Evolutionary conservation across 2,888 invertebrate genomes (phyloP), one percentile per base, ranked within the genome.

Genomic region (Cephus spinipes): DNA sequence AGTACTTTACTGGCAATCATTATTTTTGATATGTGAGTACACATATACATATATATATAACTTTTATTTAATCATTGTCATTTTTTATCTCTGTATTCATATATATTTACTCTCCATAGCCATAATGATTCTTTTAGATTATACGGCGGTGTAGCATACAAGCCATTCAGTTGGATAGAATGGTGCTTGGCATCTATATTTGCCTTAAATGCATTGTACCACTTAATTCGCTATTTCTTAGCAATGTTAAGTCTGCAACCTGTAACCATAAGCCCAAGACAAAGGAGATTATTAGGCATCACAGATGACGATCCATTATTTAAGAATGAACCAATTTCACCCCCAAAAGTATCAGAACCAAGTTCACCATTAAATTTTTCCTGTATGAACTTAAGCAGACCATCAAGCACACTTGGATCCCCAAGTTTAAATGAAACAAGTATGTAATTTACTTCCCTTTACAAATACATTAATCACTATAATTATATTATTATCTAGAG

Each of bases 1-100:
- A 91, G 92, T n/a, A 86, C 91, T 12, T 84, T 95, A 36, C 90
- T 95, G 40, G 85, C 93, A 23, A 85, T 94, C 76, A 91, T 95
- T 69, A 87, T 93, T 12, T 94, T 94, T 86, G 95, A 95, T 87
- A 91, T 95, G 95, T 95, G 90, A 93, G 94, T 91, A 76, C 40
- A 40, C 71, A 78, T 1, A 33, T 32, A 32, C 3, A 33, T 32
- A 32, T 32, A 32, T 35, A 35, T 73, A 31, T 9, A 30, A 36
- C 34, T 32, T 76, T 30, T 71, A 69, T 69, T 35, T 75, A 55
- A 1, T 76, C 75, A 35, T 75, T 75, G 32, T 74, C 35, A 12
- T 55, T 23, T 40, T 55, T 55, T 55, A 55, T 55, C 15, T 11
- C 55, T 12, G 31, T 11, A 30, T 23, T 23, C 35, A 33, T 31